Evolutionary conservation across 2,113 vertebrate species (phyloP), one percentile per base, ranked within the genome.

Genomic region (Casuarius casuarius): DNA sequence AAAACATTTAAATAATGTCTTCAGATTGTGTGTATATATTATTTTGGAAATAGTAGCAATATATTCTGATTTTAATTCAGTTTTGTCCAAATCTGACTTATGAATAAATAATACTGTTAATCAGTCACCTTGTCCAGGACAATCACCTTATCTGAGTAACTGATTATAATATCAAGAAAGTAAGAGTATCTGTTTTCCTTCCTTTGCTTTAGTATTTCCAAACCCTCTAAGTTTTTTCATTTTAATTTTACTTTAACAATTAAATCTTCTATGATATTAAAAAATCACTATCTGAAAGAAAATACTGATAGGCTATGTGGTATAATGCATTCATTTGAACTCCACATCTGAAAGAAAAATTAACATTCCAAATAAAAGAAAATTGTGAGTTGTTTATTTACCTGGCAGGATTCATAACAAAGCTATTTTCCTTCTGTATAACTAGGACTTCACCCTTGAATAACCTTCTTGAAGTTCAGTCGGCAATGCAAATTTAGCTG

Each of bases 91-190:
- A 93, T 52, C 62, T 92, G 68, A 90, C 58, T 73, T 73, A 46
- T 82, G 94, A 89, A 81, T 92, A 94, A 96, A 89, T 85, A 94
- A 85, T 77, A 78, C 58, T 67, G 63, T 89, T 96, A 95, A 94
- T 97, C 84, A 83, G 80, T 59, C 84, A 89, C 40, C 21, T 82
- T 56, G 68, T 87, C 87, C 84, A 90, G 90, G 61, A 74, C 52
- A 89, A 26, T 87, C 51, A 51, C 26, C 38, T 92, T 81, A 86
- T 31, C 54, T 90, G 40, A 79, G 59, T 94, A 72, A 79, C 67
- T 62, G 6, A 63, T 81, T 84, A n/a, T 71, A 59, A 76, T 68
- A 72, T 87, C 49, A 67, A 66, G 86, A 91, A 56, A 87, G 56
- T 26, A 65, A 65, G 35, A 65, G 22, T 80, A 75, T 96, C 87